Evolutionary conservation across 1,140 invertebrate species (phyloP).

Genomic region (Meloidogyne chitwoodi): DNA sequence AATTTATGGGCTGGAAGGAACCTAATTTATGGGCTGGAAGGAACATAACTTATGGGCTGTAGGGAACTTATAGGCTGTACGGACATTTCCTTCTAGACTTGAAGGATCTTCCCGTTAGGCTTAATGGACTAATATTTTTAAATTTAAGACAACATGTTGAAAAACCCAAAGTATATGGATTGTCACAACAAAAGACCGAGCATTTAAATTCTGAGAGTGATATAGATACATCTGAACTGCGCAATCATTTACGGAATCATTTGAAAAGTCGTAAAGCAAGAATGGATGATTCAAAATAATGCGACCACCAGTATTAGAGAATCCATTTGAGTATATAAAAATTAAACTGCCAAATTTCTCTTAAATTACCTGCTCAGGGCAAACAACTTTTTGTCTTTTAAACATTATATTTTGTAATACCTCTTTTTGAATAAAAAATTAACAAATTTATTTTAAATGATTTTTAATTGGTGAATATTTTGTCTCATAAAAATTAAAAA

Average conservation of each 20-base stretch:
- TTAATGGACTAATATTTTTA: no score
- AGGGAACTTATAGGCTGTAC: no score
- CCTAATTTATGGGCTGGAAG: not conserved
- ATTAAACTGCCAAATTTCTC: not conserved
- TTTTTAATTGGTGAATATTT: not conserved
- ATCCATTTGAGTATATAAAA: not conserved
- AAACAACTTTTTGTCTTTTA: not conserved
- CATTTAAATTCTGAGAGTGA: not conserved
- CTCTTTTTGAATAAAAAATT: not conserved
- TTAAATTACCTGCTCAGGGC: not conserved
- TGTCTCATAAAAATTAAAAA: no score
- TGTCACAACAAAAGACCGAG: not conserved
- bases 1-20: not conserved
- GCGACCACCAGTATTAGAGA: not conserved
- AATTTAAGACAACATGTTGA: not conserved
- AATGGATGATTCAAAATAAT: not conserved
- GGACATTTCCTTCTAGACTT: no score
- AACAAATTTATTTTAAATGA: not conserved
- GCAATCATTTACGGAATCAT: constrained; percentile 10
- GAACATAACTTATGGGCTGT: no score
- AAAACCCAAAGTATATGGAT: constrained; percentile 5
- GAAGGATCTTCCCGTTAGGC: no score
- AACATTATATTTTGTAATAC: not conserved
- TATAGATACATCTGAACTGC: not conserved
- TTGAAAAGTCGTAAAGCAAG: constrained; percentile 9